Evolutionary conservation across 2,113 vertebrate species (phyloP), one percentile per base, ranked within the genome.

Genomic region (Lucifuga dentata): DNA sequence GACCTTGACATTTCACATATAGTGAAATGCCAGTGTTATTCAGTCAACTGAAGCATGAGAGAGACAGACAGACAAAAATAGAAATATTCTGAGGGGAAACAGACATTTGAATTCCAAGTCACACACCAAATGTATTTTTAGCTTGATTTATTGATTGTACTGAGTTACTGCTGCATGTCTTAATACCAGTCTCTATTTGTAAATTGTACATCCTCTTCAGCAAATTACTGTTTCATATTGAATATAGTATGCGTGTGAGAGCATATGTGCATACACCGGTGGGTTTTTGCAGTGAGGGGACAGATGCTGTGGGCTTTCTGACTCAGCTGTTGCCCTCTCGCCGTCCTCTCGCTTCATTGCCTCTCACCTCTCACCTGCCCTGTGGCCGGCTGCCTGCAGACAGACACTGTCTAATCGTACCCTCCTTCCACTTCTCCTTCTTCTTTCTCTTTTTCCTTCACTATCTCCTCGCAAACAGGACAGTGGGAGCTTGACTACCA

Each of bases 1-100:
- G 86, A 91, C 90, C 89, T 92, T 93, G 91, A 86, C 88, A 92
- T 92, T 92, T 92, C 65, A 64, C 73, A 80, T 77, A n/a, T 10
- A 63, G 53, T 38, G 55, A 88, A 91, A 91, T 89, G 83, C 83
- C 86, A 88, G 68, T 67, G 84, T 84, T 90, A 81, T 84, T 88
- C 83, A 86, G 73, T 87, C 80, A 69, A 83, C 49, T 80, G 78
- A 86, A 56, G 68, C 73, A 50, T 10, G 40, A 55, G 66, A 76
- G 48, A 84, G 78, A 88, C 63, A 67, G 73, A 67, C 50, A 80
- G 74, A 80, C 24, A 33, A 68, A 78, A 78, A 81, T 61, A 73
- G 51, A 73, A 39, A 67, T 52, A 71, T 77, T 69, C 69, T 61
- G 24, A 77, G 50, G 78, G 50, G 53, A 74, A 70, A 57, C 58